A percentile compares a stretch with the other conserved stretches of the same genome.
phyloP scores from a whole-genome alignment of 1,140 invertebrate species.

The Diploscapter pachys region DNA sequence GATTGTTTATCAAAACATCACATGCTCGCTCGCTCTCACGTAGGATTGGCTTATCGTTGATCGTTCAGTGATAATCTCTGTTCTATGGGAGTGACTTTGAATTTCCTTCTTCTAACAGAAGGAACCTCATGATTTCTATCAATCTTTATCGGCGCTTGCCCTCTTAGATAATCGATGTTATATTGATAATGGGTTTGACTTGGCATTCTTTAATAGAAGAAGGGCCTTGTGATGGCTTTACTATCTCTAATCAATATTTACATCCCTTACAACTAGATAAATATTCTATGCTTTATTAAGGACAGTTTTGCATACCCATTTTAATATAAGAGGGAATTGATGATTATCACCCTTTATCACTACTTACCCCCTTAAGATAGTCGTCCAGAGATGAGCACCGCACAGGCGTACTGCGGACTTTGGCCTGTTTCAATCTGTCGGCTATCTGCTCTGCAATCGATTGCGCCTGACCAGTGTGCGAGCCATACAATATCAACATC shows the following conservation, averaged over 20 bases:
- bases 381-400: slow-evolving; percentile 31
- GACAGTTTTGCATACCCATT: not conserved
- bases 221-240: not conserved
- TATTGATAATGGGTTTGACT: not conserved
- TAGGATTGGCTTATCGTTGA: no score
- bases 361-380: slow-evolving; percentile 39
- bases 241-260: not conserved
- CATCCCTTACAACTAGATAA: not conserved
- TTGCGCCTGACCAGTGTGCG: slow-evolving; percentile 43
- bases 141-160: no score
- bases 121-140: no score
- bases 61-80: no score
- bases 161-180: no score
- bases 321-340: not conserved
- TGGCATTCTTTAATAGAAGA: not conserved
- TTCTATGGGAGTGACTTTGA: no score
- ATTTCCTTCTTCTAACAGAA: no score
- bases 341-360: not conserved
- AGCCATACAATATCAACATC: slow-evolving; percentile 24
- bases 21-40: no score
- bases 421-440: slow-evolving; percentile 13
- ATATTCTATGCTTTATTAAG: not conserved
- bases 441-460: slow-evolving; percentile 38
- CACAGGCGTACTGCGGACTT: slow-evolving; percentile 19
- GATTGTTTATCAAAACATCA: no score